These are phyloP conservation scores for Staurois parvus DNA, from an alignment of 2,797 vertebrate genomes.

Conservation along the genomic window DNA sequence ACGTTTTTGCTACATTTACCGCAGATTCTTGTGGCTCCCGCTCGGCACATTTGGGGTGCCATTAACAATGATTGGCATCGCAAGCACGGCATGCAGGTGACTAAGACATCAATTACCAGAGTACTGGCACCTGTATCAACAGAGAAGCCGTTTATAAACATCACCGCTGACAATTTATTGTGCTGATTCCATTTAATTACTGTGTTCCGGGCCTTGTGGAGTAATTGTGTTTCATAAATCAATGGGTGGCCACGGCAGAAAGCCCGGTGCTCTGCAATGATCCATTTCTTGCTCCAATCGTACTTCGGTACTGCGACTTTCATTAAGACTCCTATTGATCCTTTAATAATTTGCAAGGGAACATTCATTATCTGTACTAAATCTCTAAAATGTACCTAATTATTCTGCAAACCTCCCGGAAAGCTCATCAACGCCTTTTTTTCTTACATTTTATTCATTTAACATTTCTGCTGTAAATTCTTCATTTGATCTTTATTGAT, in stretches of 20 bases:
- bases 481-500: no score
- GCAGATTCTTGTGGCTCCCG: no score
- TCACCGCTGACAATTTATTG: not conserved
- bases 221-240: conserved; percentile 37
- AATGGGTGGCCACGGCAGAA: conserved; percentile 5
- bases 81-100: no score
- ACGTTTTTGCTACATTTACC: no score
- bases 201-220: not conserved
- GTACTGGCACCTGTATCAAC: not conserved
- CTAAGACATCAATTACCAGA: not conserved
- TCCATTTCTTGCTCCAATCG: not conserved
- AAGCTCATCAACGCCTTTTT: not conserved
- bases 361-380: conserved; percentile 23
- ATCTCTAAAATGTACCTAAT: not conserved
- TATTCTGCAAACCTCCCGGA: not conserved
- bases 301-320: not conserved
- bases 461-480: no score
- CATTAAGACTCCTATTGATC: conserved; percentile 35
- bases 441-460: not conserved
- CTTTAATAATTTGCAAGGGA: conserved; percentile 1
- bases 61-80: no score
- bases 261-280: not conserved
- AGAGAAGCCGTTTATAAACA: not conserved
- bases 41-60: no score
- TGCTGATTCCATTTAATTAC: conserved; percentile 9